Percentiles rank a stretch among this genome's conserved stretches.
Evolutionary conservation across 2,113 vertebrate genomes (phyloP).

Genomic region (Miniopterus natalensis): DNA sequence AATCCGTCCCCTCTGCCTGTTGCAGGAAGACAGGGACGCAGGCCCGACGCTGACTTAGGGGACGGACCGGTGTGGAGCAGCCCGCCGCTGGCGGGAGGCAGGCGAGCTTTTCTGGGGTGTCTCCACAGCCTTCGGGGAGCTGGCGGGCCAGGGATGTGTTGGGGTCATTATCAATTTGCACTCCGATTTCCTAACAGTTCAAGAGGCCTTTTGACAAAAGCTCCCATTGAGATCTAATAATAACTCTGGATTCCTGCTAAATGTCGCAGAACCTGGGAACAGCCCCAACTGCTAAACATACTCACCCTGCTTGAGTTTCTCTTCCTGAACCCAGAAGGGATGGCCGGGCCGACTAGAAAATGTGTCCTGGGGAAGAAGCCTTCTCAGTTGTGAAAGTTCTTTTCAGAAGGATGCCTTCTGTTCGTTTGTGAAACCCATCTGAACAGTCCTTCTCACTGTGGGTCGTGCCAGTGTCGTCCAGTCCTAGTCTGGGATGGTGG

Average conservation of each 20-base stretch:
- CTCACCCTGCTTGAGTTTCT: constrained; percentile 56
- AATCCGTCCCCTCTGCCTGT: constrained; percentile 67
- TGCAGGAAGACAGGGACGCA: constrained; percentile 53
- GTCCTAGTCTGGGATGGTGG: not conserved
- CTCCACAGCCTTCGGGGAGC: constrained; percentile 64
- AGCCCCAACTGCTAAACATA: constrained; percentile 76
- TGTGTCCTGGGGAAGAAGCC: not conserved
- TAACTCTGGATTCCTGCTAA: constrained; percentile 75
- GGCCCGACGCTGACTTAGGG: constrained; percentile 50
- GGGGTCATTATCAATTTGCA: constrained; percentile 78
- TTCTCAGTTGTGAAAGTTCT: constrained; percentile 12
- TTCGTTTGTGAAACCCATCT: not conserved
- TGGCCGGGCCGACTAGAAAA: constrained; percentile 41
- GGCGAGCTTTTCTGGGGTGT: constrained; percentile 56
- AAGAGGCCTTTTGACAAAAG: constrained; percentile 78
- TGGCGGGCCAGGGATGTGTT: constrained; percentile 64
- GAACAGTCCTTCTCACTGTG: not conserved
- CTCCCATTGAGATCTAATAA: constrained; percentile 79
- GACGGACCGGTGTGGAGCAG: constrained; percentile 44
- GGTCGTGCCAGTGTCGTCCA: not conserved
- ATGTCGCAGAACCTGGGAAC: constrained; percentile 76
- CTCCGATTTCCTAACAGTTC: constrained; percentile 80
- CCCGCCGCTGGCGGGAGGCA: constrained; percentile 7
- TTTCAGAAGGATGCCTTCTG: not conserved
- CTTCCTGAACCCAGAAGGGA: constrained; percentile 37